Base-by-base conservation (phyloP, 2,797 vertebrate species). In the Morelia viridis region DNA sequence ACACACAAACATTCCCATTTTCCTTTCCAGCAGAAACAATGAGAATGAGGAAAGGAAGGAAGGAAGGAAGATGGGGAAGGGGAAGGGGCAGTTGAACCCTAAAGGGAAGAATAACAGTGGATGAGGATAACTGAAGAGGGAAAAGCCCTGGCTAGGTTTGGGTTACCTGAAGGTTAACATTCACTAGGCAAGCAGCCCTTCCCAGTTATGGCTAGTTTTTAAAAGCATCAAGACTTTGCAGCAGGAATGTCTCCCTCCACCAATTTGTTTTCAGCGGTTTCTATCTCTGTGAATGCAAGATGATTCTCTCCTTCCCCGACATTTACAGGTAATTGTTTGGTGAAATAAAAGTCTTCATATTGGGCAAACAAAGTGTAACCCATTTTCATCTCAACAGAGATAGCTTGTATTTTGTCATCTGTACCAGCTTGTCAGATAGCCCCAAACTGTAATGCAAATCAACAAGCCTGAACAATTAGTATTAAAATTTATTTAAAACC, bases 401-500 rank as follows among this genome's bases (percentile, higher is more conserved):
- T 11, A 71, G 5, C 80, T 26, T 87, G 17, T 26, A 2, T 58
- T 35, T 89, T 46, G 11, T 64, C n/a, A 84, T 7, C 12, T 2
- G 13, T 28, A 19, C 46, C n/a, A 89, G 19, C 80, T 60, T 65
- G 17, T 50, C 7, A 19, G 5, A 22, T 71, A 65, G 46, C 56
- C 50, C 61, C 50, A 46, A 90, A 64, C 60, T 61, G 83, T 83
- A 46, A 90, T 65, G 60, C 60, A 90, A 90, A 90, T 83, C 60
- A 83, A 88, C 50, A 85, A 58, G 85, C 60, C 85, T 90, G 83
- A 89, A 89, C 84, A 93, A 87, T 85, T 90, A 90, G 6, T 92
- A 92, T 90, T 90, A 92, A 90, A 92, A 90, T 92, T 92, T 92
- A 92, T 92, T 92, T 46, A 64, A 88, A 92, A 87, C 80, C 87